Base-by-base conservation (phyloP, 2,888 invertebrate species). In the Blastobasis adustella region DNA sequence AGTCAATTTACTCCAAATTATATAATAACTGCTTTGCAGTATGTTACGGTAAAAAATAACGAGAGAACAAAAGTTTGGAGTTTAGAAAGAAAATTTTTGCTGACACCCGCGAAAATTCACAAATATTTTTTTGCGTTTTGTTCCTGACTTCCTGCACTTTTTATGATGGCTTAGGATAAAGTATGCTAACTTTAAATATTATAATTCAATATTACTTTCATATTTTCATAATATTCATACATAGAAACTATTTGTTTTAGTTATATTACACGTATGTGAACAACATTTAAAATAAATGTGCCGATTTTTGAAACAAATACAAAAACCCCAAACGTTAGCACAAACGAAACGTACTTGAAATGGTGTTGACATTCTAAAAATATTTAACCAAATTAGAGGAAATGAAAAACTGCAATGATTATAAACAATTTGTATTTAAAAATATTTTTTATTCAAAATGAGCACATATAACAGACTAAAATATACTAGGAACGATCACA, bases 401-500 rank as follows among this genome's bases (percentile, higher is more conserved):
- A 51, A 45, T 42, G 36, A 52, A 37, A 46, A 45, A 45, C 38
- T 8, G 49, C 4, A 43, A 9, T 10, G 5, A 43, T 44, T 8
- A 5, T 38, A 23, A 52, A 55, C 50, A 58, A 59, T 63, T 58
- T 51, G 37, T 58, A 60, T 49, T 55, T 51, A 51, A 45, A 58
- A 56, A 54, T 42, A 52, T 10, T 64, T 67, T 76, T 76, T 62
- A 69, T 54, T 66, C 73, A 52, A 47, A 64, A 60, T 81, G 79
- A 82, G 79, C 82, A 78, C 81, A 71, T 23, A 23, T 23, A 23
- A 23, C 23, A 23, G 23, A 23, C 23, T 23, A 23, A 23, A 23
- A 23, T 69, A 73, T 53, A 69, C 73, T 81, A 82, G 82, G 81
- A 81, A 82, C 81, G 61, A 80, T 74, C 71, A 74, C 67, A 72